Percentiles rank a stretch among this genome's conserved stretches.
Conservation (phyloP, 2,797 vertebrate species). For the Pseudopleuronectes americanus region DNA sequence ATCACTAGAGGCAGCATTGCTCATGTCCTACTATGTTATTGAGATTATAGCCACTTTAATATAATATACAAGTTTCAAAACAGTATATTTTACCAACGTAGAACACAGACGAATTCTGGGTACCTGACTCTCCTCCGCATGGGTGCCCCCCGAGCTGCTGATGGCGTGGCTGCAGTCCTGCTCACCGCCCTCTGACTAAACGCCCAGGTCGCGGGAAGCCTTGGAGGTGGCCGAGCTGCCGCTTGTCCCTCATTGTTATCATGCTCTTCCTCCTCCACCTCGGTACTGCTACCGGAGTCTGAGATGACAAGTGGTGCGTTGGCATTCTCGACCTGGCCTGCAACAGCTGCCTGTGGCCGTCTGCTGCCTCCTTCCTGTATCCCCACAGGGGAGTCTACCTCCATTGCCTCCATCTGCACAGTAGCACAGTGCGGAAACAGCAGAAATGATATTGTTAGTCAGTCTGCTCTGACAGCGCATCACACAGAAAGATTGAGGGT, state of each 20-base stretch:
- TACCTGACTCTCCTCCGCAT: slow-evolving; percentile 72
- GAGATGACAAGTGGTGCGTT: slow-evolving; percentile 46
- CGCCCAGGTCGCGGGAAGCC: slow-evolving; percentile 73
- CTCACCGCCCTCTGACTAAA: slow-evolving; percentile 68
- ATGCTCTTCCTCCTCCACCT: slow-evolving; percentile 54
- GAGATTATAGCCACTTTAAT: too few species aligned
- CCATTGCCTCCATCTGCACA: slow-evolving; percentile 89
- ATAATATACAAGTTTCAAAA: too few species aligned
- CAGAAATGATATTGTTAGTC: not conserved
- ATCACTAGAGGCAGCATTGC: too few species aligned
- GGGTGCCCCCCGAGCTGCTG: slow-evolving; percentile 26
- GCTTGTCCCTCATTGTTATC: not conserved
- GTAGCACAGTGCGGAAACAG: not conserved
- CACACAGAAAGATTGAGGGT: not conserved
- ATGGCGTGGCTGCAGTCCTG: slow-evolving; percentile 2
- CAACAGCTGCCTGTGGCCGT: not conserved
- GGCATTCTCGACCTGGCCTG: slow-evolving; percentile 14
- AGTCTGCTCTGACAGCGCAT: not conserved
- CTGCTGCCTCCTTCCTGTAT: not conserved
- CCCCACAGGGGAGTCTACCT: slow-evolving; percentile 81
- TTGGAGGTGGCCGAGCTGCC: slow-evolving; percentile 9
- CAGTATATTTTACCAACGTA: too few species aligned
- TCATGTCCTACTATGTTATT: too few species aligned
- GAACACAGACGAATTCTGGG: not conserved
- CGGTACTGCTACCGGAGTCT: slow-evolving; percentile 81